phyloP scores from a whole-genome alignment of 2,797 vertebrate species.

The Agapornis canus region DNA sequence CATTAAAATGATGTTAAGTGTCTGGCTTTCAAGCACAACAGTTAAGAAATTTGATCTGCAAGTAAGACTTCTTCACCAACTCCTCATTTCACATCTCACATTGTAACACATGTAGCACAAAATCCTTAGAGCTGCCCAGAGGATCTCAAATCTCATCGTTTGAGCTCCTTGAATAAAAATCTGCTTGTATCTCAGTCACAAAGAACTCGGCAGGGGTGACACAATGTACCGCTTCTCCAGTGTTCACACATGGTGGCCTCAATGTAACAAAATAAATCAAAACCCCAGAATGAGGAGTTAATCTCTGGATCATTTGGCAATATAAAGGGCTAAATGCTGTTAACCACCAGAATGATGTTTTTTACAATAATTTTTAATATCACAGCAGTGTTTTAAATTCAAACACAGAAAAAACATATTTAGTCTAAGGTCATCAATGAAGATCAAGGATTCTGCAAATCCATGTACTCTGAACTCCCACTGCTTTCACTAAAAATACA shows the following conservation, averaged over 20 bases:
- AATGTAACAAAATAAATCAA: background rate
- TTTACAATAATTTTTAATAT: background rate
- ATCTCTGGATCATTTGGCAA: background rate
- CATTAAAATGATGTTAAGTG: constrained; percentile 74
- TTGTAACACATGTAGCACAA: background rate
- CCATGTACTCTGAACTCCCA: background rate
- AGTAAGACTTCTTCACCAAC: background rate
- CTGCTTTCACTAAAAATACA: constrained; percentile 41
- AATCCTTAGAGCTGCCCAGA: background rate
- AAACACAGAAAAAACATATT: background rate
- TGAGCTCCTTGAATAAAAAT: background rate
- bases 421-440: background rate
- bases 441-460: background rate
- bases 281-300: background rate
- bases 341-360: background rate
- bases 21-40: constrained; percentile 56
- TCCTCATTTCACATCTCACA: background rate
- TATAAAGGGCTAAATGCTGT: background rate
- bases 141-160: background rate
- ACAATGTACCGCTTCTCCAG: background rate
- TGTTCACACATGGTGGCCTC: background rate
- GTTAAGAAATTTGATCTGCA: constrained; percentile 43
- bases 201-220: background rate
- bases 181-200: background rate
- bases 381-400: background rate